Percentiles rank a stretch among this genome's conserved stretches.
These are phyloP conservation scores for Metellina segmentata DNA, from an alignment of 2,888 invertebrate species.

Conservation along the genomic window DNA sequence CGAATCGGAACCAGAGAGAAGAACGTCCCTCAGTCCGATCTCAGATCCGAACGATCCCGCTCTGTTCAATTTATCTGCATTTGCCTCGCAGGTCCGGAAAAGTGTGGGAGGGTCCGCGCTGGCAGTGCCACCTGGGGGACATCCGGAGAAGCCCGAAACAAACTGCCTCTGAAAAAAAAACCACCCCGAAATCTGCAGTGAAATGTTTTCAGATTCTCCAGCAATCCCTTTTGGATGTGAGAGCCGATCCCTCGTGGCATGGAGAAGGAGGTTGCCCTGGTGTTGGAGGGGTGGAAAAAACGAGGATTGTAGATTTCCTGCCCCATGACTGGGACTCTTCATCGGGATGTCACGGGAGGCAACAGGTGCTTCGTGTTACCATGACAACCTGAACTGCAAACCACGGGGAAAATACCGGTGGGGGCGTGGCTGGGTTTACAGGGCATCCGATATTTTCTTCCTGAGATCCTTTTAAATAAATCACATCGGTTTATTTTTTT, in stretches of 20 bases:
- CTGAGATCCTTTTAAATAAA: constrained; percentile 43
- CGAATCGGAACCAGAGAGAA: neutral
- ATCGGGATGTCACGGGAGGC: constrained; percentile 63
- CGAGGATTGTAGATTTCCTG: neutral
- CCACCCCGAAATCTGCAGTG: neutral
- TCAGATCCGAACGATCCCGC: constrained; percentile 60
- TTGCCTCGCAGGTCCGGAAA: constrained; percentile 30
- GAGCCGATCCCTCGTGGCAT: neutral
- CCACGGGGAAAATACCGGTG: neutral
- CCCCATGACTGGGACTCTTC: constrained; percentile 2
- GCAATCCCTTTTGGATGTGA: neutral
- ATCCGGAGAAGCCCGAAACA: neutral
- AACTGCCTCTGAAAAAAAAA: neutral
- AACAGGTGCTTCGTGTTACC: constrained; percentile 71
- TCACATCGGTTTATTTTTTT: constrained; percentile 16
- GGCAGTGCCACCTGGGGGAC: constrained; percentile 45
- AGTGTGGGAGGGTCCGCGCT: constrained; percentile 41
- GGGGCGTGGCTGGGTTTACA: constrained; percentile 5
- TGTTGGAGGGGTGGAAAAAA: neutral
- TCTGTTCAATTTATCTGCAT: constrained; percentile 33
- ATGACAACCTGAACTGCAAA: constrained; percentile 45
- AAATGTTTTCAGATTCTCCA: neutral
- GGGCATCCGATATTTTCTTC: constrained; percentile 9
- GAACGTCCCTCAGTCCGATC: constrained; percentile 22
- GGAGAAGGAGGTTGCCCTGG: neutral